A percentile compares a stretch with the other conserved stretches of the same genome.
Conservation (phyloP, 2,113 vertebrate species). For the Setophaga petechia region DNA sequence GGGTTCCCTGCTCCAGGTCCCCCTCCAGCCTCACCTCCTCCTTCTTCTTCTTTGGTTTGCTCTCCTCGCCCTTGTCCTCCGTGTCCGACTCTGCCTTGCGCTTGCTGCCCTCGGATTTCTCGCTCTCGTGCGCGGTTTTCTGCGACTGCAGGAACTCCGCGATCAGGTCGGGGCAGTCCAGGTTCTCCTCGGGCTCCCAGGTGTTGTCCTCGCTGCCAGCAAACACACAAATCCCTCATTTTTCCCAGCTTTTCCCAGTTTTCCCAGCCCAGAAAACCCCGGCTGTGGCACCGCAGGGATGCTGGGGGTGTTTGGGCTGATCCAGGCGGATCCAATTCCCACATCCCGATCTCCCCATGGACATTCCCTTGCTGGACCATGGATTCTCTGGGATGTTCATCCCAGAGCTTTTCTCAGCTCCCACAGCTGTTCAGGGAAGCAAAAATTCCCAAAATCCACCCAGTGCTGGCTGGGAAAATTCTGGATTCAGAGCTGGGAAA, state of each 20-base stretch:
- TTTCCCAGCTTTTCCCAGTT: too few species aligned
- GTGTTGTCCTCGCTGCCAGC: constrained; percentile 93
- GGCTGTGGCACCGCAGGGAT: rapidly evolving
- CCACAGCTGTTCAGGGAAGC: background rate
- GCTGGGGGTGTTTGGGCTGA: background rate
- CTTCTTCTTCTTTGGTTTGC: constrained; percentile 95
- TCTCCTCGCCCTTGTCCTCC: constrained; percentile 87
- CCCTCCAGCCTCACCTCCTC: constrained; percentile 82
- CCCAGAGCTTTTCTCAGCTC: background rate
- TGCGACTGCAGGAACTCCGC: constrained; percentile 95
- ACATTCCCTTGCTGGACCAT: background rate
- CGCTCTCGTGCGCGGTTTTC: constrained; percentile 85
- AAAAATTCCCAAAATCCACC: background rate
- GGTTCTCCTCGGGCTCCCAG: constrained; percentile 97
- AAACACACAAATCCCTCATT: background rate
- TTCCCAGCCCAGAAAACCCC: background rate
- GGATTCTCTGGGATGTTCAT: background rate
- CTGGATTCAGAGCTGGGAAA: background rate
- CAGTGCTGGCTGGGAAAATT: background rate
- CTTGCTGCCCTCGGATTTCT: constrained; percentile 84
- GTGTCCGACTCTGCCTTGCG: constrained; percentile 87
- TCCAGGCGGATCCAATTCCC: background rate
- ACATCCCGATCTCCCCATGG: background rate
- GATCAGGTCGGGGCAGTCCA: constrained; percentile 96
- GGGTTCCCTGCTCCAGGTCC: too few species aligned